Evolutionary conservation across 2,888 invertebrate genomes (phyloP).

Genomic region (Heliconius sara): DNA sequence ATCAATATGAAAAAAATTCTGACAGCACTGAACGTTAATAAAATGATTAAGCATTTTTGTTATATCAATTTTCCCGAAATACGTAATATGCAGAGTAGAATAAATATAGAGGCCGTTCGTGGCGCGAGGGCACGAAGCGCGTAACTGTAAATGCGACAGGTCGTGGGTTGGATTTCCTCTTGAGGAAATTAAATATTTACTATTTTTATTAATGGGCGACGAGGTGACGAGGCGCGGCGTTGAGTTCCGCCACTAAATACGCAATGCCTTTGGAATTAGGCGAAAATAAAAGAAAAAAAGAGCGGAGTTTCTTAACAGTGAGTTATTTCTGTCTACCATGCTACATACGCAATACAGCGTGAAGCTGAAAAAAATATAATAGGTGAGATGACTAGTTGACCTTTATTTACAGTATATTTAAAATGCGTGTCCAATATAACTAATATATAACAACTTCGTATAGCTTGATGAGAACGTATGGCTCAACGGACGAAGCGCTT

Average conservation of each 20-base stretch:
- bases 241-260: not conserved
- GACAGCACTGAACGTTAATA: not conserved
- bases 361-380: too few species aligned
- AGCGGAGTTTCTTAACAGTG: not conserved
- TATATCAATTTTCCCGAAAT: not conserved
- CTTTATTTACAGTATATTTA: too few species aligned
- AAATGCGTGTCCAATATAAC: too few species aligned
- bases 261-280: not conserved
- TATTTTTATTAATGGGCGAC: too few species aligned
- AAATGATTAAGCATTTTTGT: not conserved
- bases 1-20: not conserved
- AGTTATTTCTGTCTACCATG: not conserved
- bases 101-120: not conserved
- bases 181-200: not conserved
- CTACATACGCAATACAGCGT: too few species aligned
- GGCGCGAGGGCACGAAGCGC: too few species aligned
- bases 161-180: not conserved
- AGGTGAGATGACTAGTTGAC: too few species aligned
- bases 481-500: too few species aligned
- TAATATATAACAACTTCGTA: too few species aligned
- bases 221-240: not conserved
- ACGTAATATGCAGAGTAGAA: too few species aligned
- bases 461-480: too few species aligned
- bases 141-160: not conserved
- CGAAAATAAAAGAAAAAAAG: not conserved